Base-by-base conservation (phyloP, 2,888 invertebrate genomes). In the Cheilosia grossa region DNA sequence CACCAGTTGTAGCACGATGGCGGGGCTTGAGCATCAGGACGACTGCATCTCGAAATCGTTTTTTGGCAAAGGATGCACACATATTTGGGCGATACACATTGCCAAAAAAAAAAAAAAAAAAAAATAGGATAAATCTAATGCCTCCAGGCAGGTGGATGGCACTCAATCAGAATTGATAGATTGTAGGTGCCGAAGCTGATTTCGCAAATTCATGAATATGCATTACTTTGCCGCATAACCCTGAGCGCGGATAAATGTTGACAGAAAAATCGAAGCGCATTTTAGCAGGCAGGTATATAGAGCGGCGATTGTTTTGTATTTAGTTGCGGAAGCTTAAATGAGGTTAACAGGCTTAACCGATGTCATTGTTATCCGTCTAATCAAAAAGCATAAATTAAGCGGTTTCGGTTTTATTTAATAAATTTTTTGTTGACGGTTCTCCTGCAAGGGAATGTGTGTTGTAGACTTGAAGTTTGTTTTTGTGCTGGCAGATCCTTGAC, bases 161-260 rank as follows among this genome's bases (percentile, higher is more conserved):
- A 85, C 85, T 81, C 85, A 81, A 81, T 85, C 81, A 75, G 72
- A 75, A 72, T 81, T 85, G 85, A 85, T 85, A 85, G 81, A 85
- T 85, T 85, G 75, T 85, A 81, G 85, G 80, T 85, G 85, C 61
- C 81, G 81, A 72, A 85, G 80, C 75, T 85, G 70, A 85, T 72
- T 85, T 72, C 70, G 69, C 69, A 75, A 37, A 83, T 67, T 81
- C 81, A 85, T 85, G 75, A 85, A 85, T 85, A 85, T 81, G 85
- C 70, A 85, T 80, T 70, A 81, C 61, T 56, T 58, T 49, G 64
- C 67, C 42, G 54, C 72, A 70, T 63, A 47, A 30, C 9, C 24
- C 10, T 21, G 72, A 58, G n/a, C 33, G 4, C 21, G 51, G 64
- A 72, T 70, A 72, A 40, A 70, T 56, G 70, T 37, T 37, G 61